A percentile compares a stretch with the other conserved stretches of the same genome.
phyloP scores from a whole-genome alignment of 2,797 vertebrate species.

The Darevskia nairensis region DNA sequence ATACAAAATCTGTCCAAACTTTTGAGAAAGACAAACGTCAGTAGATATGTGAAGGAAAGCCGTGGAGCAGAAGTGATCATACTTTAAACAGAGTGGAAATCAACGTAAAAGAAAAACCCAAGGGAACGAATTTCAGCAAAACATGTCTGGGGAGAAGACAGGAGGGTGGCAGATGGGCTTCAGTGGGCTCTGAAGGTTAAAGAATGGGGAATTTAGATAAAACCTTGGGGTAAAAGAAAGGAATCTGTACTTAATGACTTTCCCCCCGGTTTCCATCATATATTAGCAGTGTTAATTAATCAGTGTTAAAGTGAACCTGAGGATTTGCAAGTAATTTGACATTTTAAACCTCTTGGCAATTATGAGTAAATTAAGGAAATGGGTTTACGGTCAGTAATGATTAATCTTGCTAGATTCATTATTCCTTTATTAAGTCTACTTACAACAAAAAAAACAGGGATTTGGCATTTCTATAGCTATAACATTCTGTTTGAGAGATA shows the following conservation, averaged over 20 bases:
- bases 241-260: not conserved
- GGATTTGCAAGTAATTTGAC: slow-evolving; percentile 36
- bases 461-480: slow-evolving; percentile 25
- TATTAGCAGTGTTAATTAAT: slow-evolving; percentile 7
- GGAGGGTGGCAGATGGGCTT: slow-evolving; percentile 31
- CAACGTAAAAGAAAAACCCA: slow-evolving; percentile 24
- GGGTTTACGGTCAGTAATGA: not conserved
- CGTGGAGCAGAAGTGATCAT: slow-evolving; percentile 63
- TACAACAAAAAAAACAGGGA: not conserved
- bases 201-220: slow-evolving; percentile 39
- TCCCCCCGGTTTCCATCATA: slow-evolving; percentile 17
- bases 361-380: slow-evolving; percentile 8
- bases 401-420: slow-evolving; percentile 16
- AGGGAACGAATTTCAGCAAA: slow-evolving; percentile 35
- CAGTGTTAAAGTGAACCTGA: not conserved
- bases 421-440: not conserved
- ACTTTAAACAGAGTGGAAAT: slow-evolving; percentile 43
- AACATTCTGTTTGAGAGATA: not conserved
- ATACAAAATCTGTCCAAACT: slow-evolving; percentile 42
- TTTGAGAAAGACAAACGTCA: slow-evolving; percentile 38
- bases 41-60: slow-evolving; percentile 45
- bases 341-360: slow-evolving; percentile 34
- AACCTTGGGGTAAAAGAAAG: slow-evolving; percentile 16
- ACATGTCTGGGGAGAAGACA: slow-evolving; percentile 27
- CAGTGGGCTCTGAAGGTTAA: slow-evolving; percentile 23